phyloP scores from a whole-genome alignment of 2,797 vertebrate species.

The Epinephelus coioides region DNA sequence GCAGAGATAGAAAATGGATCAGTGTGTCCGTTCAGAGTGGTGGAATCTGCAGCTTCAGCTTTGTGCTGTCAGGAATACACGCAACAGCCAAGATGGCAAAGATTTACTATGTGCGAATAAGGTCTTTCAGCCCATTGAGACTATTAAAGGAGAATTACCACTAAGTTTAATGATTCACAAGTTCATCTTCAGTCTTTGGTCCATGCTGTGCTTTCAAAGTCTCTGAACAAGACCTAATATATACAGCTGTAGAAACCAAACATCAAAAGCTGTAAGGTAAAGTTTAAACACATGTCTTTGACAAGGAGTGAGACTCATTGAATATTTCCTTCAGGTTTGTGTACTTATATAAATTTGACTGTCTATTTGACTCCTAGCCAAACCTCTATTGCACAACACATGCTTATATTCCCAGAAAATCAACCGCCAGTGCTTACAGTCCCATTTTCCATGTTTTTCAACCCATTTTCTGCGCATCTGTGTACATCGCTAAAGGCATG shows the following conservation, averaged over 20 bases:
- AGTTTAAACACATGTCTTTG: neutral
- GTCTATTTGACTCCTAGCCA: constrained; percentile 1
- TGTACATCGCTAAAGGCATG: constrained; percentile 43
- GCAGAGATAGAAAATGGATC: constrained; percentile 49
- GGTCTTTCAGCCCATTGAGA: constrained; percentile 30
- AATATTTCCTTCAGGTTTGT: constrained; percentile 4
- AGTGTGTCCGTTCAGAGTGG: constrained; percentile 32
- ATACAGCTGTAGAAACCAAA: constrained; percentile 1
- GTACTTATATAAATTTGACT: neutral
- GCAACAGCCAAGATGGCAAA: constrained; percentile 22
- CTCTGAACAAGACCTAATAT: constrained; percentile 23
- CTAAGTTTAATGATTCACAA: constrained; percentile 47
- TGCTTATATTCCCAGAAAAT: constrained; percentile 32
- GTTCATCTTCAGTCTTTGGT: constrained; percentile 44
- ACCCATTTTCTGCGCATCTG: constrained; percentile 44
- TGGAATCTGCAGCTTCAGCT: constrained; percentile 49
- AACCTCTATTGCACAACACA: constrained; percentile 15
- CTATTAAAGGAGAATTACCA: constrained; percentile 48
- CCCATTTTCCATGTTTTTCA: constrained; percentile 42
- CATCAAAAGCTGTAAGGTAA: constrained; percentile 6
- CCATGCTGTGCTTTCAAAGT: constrained; percentile 31
- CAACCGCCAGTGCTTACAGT: neutral
- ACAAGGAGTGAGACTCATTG: neutral
- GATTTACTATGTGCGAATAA: constrained; percentile 27
- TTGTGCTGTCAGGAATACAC: constrained; percentile 34